These are phyloP conservation scores for Sylvia atricapilla DNA, from an alignment of 2,113 vertebrate species.

Conservation along the genomic window DNA sequence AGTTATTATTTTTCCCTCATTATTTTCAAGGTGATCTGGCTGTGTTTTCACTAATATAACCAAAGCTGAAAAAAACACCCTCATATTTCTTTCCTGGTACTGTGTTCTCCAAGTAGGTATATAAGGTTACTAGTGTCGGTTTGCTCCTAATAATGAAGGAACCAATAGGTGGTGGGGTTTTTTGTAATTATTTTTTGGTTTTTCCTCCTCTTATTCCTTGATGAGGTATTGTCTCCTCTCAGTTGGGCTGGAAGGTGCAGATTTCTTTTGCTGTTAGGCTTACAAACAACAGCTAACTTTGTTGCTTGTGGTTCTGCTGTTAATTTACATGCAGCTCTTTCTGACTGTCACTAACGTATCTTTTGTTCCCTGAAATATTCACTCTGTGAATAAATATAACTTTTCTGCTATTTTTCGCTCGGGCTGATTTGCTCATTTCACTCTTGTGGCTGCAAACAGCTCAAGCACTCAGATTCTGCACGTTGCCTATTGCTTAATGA, in stretches of 20 bases:
- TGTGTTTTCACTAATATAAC: not conserved
- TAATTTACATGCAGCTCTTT: conserved; percentile 36
- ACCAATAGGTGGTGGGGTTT: fast-evolving
- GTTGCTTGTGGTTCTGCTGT: conserved; percentile 17
- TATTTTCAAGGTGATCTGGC: not conserved
- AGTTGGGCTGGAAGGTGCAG: not conserved
- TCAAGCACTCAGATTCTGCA: not conserved
- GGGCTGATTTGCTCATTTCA: conserved; percentile 36
- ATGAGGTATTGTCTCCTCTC: not conserved
- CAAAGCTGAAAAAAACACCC: not conserved
- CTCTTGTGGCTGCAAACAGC: not conserved
- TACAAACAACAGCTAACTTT: not conserved
- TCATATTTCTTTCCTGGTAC: not conserved
- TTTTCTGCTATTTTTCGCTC: conserved; percentile 44
- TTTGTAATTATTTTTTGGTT: not conserved
- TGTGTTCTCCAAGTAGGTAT: not conserved
- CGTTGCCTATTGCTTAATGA: conserved; percentile 27
- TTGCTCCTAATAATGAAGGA: not conserved
- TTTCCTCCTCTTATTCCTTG: not conserved
- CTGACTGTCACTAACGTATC: conserved; percentile 35
- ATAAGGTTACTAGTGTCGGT: not conserved
- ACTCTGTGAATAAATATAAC: conserved; percentile 49
- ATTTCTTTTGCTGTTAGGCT: not conserved
- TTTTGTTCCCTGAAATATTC: conserved; percentile 52
- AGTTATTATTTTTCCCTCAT: not conserved